A percentile compares a stretch with the other conserved stretches of the same genome.
Conservation (phyloP, 1,140 invertebrate genomes). For the Acyrthosiphon pisum region DNA sequence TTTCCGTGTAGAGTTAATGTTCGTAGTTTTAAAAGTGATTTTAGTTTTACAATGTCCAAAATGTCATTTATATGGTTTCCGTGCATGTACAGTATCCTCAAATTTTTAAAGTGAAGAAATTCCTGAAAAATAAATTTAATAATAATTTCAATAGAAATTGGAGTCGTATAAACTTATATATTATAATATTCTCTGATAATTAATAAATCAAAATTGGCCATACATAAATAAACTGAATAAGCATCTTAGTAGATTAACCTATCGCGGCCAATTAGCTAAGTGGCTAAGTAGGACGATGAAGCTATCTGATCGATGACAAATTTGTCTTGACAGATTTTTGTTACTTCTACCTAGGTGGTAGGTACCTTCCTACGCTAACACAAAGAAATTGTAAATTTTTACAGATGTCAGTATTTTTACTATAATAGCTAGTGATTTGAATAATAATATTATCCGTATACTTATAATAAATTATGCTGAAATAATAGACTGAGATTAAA, state of each 20-base stretch:
- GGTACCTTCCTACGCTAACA: no score
- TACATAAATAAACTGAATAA: neutral
- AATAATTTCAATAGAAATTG: neutral
- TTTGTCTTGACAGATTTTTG: no score
- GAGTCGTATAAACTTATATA: neutral
- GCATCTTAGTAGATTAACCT: neutral
- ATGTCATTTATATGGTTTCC: conserved; percentile 33
- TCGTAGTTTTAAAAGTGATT: neutral
- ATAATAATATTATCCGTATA: no score
- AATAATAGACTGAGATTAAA: no score
- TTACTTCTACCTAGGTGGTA: no score
- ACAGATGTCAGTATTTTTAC: neutral
- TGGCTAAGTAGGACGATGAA: neutral
- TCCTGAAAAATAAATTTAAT: neutral
- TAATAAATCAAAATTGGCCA: neutral
- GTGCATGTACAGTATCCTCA: conserved; percentile 22
- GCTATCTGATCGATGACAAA: no score
- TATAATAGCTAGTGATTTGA: no score
- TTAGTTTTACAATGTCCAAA: neutral
- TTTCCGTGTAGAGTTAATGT: conserved; percentile 35
- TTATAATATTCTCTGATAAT: neutral
- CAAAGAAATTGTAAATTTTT: no score
- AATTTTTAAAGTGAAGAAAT: neutral
- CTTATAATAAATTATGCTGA: no score
- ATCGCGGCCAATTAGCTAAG: no score